Conservation (phyloP, 2,888 invertebrate species). For the Drosophila rellima region DNA sequence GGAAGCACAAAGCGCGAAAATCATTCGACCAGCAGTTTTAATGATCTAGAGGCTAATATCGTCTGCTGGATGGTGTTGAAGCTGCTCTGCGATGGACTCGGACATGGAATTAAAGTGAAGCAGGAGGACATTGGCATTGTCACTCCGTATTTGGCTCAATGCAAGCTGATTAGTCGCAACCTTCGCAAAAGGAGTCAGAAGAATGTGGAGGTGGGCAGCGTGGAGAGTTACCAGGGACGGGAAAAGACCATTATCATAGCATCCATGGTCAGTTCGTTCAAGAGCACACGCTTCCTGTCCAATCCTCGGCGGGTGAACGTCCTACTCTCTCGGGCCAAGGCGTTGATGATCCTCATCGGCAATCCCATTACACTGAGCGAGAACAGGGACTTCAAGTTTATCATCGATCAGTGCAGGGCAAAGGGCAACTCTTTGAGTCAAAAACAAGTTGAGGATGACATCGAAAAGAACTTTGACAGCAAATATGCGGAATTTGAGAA, state of each 20-base stretch:
- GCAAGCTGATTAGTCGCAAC: constrained; percentile 63
- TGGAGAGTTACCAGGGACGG: constrained; percentile 95
- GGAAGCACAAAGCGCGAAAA: constrained; percentile 82
- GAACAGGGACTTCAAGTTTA: constrained; percentile 69
- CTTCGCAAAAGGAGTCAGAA: background rate
- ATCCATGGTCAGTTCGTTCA: constrained; percentile 89
- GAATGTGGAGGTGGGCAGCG: constrained; percentile 90
- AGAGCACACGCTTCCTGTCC: constrained; percentile 71
- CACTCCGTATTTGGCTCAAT: constrained; percentile 87
- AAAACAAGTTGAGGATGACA: background rate
- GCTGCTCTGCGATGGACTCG: constrained; percentile 13
- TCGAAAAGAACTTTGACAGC: background rate
- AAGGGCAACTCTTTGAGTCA: background rate
- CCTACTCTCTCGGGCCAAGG: constrained; percentile 88
- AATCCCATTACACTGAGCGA: constrained; percentile 83
- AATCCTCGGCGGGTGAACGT: constrained; percentile 88
- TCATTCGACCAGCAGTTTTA: constrained; percentile 86
- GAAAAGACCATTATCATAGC: constrained; percentile 93
- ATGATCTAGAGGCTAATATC: constrained; percentile 87
- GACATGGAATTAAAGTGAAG: constrained; percentile 46
- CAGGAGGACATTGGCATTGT: constrained; percentile 87
- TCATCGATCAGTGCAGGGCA: constrained; percentile 74
- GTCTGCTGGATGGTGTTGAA: constrained; percentile 11
- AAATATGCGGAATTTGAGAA: background rate
- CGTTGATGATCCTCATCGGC: constrained; percentile 87